Conservation (phyloP, 2,113 vertebrate species). For the Columba livia region DNA sequence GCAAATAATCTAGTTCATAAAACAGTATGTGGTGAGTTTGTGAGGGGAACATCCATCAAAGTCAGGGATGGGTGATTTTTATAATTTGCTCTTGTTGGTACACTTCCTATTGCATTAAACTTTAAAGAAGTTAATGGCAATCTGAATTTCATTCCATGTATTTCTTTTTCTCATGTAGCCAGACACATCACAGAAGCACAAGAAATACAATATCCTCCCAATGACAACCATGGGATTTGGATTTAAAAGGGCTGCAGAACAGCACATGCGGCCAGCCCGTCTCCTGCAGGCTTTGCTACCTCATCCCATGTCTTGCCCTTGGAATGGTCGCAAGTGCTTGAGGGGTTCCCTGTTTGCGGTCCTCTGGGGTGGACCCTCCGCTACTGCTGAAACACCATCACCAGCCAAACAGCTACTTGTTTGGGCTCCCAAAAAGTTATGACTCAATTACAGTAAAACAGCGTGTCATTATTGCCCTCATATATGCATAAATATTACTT, state of each 20-base stretch:
- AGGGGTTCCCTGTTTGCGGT: neutral
- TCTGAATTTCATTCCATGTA: neutral
- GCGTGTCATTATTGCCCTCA: neutral
- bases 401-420: neutral
- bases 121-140: neutral
- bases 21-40: neutral
- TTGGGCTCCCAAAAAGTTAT: neutral
- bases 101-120: constrained; percentile 8
- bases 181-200: neutral
- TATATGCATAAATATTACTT: neutral
- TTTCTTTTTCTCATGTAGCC: neutral
- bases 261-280: accelerated
- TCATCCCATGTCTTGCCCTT: neutral
- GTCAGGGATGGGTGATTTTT: constrained; percentile 19
- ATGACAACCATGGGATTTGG: neutral
- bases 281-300: neutral
- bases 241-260: neutral
- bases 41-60: constrained; percentile 40
- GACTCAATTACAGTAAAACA: neutral
- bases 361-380: neutral
- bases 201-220: neutral
- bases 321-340: neutral
- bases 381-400: neutral
- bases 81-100: constrained; percentile 24
- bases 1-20: constrained; percentile 41